Base-by-base conservation (phyloP, 1,140 invertebrate species). In the Saccostrea cuccullata region DNA sequence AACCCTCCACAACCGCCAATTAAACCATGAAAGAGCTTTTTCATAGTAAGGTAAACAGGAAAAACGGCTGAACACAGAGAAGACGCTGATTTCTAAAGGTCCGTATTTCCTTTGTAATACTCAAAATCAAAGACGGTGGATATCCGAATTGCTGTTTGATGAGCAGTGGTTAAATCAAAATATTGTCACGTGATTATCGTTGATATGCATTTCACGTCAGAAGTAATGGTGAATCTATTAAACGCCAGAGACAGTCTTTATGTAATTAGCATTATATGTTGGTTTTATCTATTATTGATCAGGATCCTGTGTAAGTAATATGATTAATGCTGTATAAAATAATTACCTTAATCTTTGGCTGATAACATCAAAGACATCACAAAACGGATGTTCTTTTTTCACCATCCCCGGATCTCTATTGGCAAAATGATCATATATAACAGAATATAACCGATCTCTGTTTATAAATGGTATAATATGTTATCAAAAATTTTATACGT, bases 1-100 rank as follows among this genome's bases (percentile, higher is more conserved):
- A 84, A 55, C 55, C 55, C 47, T 87, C 82, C 77, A 60, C 56
- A 36, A 47, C 17, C 40, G 77, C 86, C 40, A 84, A 67, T 87
- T 84, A 84, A 87, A 84, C 55, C 77, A 84, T 87, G 82, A 87
- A 87, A 87, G 64, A 58, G 86, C 36, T 83, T 87, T 83, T 84
- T 40, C 82, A 83, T 83, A n/a, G 82, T 55, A 58, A 84, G 12
- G 58, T 87, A 83, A 87, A 87, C 58, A 84, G 82, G 86, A 83
- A 83, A 64, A 87, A 13, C 70, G 70, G 26, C 9, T 30, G 9
- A 26, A 13, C 13, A 77, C 8, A 77, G 70, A 77, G 70, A 77
- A 30, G 70, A 30, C 23, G 26, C 26, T 26, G 70, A 40, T 77
- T 77, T 77, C 70, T 30, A 77, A 77, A 77, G 70, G 26, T 77